Evolutionary conservation across 2,113 vertebrate species (phyloP).

Genomic region (Toxotes chatareus): DNA sequence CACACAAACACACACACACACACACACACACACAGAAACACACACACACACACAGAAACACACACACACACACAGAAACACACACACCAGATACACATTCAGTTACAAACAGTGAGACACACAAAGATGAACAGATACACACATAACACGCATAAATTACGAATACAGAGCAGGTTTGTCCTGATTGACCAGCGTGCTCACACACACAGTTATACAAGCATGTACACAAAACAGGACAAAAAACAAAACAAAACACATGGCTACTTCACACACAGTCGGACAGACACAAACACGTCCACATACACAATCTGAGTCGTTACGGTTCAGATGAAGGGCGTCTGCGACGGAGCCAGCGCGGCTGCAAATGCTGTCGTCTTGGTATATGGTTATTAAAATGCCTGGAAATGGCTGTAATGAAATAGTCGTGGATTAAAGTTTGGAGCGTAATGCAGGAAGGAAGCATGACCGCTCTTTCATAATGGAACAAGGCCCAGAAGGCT

Average conservation of each 20-base stretch:
- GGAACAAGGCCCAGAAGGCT: slow-evolving; percentile 60
- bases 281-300: background rate
- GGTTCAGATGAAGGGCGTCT: slow-evolving; percentile 32
- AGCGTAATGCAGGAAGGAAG: slow-evolving; percentile 36
- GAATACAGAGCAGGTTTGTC: background rate
- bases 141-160: too few relatives aligned
- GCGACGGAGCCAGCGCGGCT: slow-evolving; percentile 20
- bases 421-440: slow-evolving; percentile 60
- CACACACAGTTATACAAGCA: slow-evolving; percentile 21
- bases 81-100: too few relatives aligned
- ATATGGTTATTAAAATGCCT: slow-evolving; percentile 64
- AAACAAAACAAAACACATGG: background rate
- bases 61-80: background rate
- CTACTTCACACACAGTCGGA: background rate
- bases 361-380: slow-evolving; percentile 50
- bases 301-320: background rate
- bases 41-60: too few relatives aligned
- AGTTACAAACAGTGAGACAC: too few relatives aligned
- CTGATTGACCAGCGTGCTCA: slow-evolving; percentile 36
- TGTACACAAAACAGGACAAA: background rate
- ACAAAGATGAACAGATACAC: too few relatives aligned
- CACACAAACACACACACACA: background rate
- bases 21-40: background rate
- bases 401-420: slow-evolving; percentile 61
- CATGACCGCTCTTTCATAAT: slow-evolving; percentile 54